Conservation (phyloP, 1,140 invertebrate genomes). For the Drosophila sulfurigaster region DNA sequence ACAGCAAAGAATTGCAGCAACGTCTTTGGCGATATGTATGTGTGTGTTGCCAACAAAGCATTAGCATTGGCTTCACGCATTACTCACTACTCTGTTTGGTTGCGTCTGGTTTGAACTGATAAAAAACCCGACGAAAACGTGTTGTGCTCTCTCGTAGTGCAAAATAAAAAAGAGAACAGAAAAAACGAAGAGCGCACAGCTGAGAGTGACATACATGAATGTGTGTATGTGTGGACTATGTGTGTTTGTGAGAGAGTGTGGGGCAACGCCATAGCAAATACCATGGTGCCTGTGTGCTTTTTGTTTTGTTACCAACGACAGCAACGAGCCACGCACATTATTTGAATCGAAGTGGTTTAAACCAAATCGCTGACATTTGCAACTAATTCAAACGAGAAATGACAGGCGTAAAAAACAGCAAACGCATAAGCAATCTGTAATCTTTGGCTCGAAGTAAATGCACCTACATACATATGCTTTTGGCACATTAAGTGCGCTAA, state of each 20-base stretch:
- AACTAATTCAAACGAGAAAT: slow-evolving; percentile 45
- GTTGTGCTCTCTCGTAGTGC: slow-evolving; percentile 65
- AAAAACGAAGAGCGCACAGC: slow-evolving; percentile 10
- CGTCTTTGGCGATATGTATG: background rate
- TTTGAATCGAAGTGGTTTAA: slow-evolving; percentile 48
- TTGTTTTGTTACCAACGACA: slow-evolving; percentile 59
- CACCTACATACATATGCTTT: too few species aligned
- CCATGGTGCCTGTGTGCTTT: slow-evolving; percentile 16
- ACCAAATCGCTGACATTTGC: slow-evolving; percentile 38
- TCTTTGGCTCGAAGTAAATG: slow-evolving; percentile 8
- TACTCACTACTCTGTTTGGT: slow-evolving; percentile 35
- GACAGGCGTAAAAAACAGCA: background rate
- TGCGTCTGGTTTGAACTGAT: slow-evolving; percentile 75
- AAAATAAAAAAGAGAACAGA: slow-evolving; percentile 22
- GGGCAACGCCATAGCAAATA: slow-evolving; percentile 33
- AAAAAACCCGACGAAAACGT: slow-evolving; percentile 80
- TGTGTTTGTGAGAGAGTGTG: slow-evolving; percentile 21
- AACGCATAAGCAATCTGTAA: slow-evolving; percentile 12
- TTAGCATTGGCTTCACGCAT: slow-evolving; percentile 52
- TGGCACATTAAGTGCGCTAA: slow-evolving; percentile 11
- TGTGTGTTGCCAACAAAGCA: slow-evolving; percentile 48
- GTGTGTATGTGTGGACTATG: slow-evolving; percentile 7
- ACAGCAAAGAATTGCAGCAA: slow-evolving; percentile 24
- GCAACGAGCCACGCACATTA: slow-evolving; percentile 39
- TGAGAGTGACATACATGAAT: slow-evolving; percentile 13